Base-by-base conservation (phyloP, 2,113 vertebrate genomes). In the Aleadryas rufinucha region DNA sequence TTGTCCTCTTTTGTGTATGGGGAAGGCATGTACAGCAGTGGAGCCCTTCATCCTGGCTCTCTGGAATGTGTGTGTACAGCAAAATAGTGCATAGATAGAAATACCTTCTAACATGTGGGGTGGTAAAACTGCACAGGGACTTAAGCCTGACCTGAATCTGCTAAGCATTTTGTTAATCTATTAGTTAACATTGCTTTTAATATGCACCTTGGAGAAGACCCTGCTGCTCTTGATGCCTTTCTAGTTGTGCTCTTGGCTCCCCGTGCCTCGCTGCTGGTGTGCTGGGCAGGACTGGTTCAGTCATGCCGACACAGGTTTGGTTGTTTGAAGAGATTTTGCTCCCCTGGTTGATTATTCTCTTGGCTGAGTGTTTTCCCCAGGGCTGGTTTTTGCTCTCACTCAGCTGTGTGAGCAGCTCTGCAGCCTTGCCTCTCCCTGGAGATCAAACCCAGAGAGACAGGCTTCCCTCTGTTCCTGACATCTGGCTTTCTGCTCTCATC, bases 251-350 rank as follows among this genome's bases (percentile, higher is more conserved):
- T 75, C 56, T 53, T 44, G 91, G 66, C 75, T 79, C 76, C 77
- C 61, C 1, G 7, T 9, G 2, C 56, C 26, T 87, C 0, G 0
- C 35, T 42, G 71, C 75, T 70, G 75, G 15, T 57, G 54, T 93
- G 83, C 80, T 77, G 72, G 64, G 68, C 69, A 66, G 80, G 79
- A 42, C 83, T 71, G 89, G 35, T 89, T 89, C 45, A 52, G 84
- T 84, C 81, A 41, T 91, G 91, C 75, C 0, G 2, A 35, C 63
- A 47, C 81, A 77, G n/a, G 84, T 93, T 87, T 76, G 37, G 21
- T 39, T 91, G 54, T 76, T 91, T 83, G 31, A n/a, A 45, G 53
- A 93, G 70, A 30, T 78, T 94, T 66, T 90, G 70, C 50, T 94
- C 19, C 59, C 80, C 74, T 21, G 6, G 74, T 93, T 75, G 57